These are phyloP conservation scores for Gymnarchus niloticus DNA, from an alignment of 2,113 vertebrate genomes.

Conservation along the genomic window DNA sequence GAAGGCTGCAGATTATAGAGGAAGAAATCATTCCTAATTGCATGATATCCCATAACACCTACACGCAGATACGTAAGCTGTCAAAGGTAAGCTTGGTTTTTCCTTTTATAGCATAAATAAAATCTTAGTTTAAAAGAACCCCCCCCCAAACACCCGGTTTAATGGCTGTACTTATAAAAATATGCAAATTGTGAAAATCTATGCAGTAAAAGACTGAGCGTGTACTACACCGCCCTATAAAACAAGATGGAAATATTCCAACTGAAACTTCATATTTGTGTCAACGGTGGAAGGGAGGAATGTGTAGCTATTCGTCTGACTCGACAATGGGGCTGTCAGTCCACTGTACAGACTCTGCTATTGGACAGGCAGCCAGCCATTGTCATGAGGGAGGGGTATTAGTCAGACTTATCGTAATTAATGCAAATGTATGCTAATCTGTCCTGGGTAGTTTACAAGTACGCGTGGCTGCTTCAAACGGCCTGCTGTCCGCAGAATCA, in stretches of 20 bases:
- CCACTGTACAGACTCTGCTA: neutral
- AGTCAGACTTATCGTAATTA: conserved; percentile 18
- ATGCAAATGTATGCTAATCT: conserved; percentile 22
- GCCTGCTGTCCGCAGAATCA: neutral
- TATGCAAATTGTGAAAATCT: neutral
- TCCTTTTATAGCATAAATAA: too few species aligned
- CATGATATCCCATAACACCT: too few species aligned
- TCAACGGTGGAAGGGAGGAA: too few species aligned
- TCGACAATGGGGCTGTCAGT: neutral
- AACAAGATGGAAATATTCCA: neutral
- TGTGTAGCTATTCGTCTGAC: neutral
- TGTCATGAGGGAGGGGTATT: neutral
- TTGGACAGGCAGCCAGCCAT: neutral
- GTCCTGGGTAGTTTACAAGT: neutral
- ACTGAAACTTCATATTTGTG: neutral
- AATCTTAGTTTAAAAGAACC: neutral
- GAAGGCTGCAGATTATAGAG: neutral
- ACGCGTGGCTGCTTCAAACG: neutral
- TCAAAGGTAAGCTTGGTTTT: neutral
- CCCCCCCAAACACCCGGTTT: neutral
- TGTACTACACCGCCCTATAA: neutral
- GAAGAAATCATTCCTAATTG: neutral
- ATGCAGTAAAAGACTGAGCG: neutral
- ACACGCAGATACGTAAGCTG: neutral
- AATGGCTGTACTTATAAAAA: neutral